These are phyloP conservation scores for Drosophila subobscura DNA, from an alignment of 1,140 invertebrate species.

Conservation along the genomic window DNA sequence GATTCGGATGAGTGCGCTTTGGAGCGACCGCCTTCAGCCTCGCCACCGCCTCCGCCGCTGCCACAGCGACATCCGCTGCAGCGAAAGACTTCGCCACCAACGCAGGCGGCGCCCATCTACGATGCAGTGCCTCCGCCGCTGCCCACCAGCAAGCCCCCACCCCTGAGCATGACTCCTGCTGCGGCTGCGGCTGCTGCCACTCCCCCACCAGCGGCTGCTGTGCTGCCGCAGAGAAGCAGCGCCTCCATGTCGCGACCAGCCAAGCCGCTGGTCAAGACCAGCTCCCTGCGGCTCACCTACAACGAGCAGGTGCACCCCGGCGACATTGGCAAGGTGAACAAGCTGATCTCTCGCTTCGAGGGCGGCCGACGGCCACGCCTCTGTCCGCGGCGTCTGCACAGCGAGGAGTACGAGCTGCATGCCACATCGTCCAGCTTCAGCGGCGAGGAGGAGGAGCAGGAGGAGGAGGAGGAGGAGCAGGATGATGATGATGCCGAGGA, in stretches of 20 bases:
- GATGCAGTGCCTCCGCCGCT: constrained; percentile 63
- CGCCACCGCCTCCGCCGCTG: constrained; percentile 63
- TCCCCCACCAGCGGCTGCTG: not conserved
- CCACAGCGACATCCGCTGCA: constrained; percentile 56
- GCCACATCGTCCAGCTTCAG: no score
- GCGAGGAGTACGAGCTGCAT: constrained; percentile 55
- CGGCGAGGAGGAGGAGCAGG: constrained; percentile 3
- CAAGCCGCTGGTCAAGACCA: constrained; percentile 76
- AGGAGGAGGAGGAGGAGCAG: not conserved
- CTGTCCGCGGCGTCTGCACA: constrained; percentile 48
- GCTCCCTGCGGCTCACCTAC: constrained; percentile 74
- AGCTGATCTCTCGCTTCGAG: constrained; percentile 75
- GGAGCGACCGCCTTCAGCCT: constrained; percentile 58
- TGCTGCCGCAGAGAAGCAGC: constrained; percentile 64
- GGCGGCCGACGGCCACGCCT: constrained; percentile 59
- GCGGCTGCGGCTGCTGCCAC: not conserved
- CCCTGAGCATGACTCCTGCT: not conserved
- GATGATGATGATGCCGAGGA: not conserved
- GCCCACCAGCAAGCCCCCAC: constrained; percentile 48
- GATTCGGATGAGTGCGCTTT: constrained; percentile 1
- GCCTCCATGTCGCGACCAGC: constrained; percentile 63
- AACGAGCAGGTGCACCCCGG: constrained; percentile 69
- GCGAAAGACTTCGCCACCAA: not conserved
- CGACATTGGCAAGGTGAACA: constrained; percentile 78
- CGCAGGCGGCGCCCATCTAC: constrained; percentile 47